These are phyloP conservation scores for Fratercula arctica DNA, from an alignment of 2,797 vertebrate genomes.

Conservation along the genomic window DNA sequence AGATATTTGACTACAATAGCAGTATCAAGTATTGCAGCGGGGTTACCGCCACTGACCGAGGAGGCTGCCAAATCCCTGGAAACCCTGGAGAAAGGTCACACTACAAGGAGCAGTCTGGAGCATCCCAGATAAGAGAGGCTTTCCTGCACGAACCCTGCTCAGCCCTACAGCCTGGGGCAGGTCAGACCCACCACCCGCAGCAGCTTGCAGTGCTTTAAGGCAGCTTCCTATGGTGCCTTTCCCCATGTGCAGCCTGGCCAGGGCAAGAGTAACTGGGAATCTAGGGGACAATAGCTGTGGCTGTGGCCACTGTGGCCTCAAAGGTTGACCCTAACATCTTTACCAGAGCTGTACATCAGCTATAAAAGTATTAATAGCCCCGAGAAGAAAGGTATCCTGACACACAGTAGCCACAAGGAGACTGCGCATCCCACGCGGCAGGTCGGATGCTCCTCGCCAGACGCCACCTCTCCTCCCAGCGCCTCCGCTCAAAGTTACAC, in stretches of 20 bases:
- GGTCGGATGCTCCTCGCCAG: neutral
- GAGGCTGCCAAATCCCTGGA: neutral
- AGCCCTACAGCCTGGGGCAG: rapidly evolving
- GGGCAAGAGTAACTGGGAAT: neutral
- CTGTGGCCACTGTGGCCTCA: too few relatives aligned
- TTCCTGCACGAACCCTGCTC: neutral
- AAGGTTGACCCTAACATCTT: neutral
- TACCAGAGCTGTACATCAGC: neutral
- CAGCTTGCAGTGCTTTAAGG: neutral
- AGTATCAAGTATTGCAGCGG: rapidly evolving
- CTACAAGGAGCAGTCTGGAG: neutral
- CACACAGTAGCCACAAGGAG: neutral
- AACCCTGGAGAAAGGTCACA: neutral
- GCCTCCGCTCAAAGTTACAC: slow-evolving; percentile 14
- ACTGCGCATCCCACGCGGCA: neutral
- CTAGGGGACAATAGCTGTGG: neutral
- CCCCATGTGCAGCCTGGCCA: neutral
- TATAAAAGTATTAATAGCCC: neutral
- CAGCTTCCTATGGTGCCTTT: neutral
- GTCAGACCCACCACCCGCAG: neutral
- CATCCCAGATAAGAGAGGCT: neutral
- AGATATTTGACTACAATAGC: neutral
- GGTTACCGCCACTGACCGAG: neutral
- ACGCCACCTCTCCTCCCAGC: slow-evolving; percentile 1
- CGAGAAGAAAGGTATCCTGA: neutral